phyloP scores from a whole-genome alignment of 2,113 vertebrate species.

The Paramormyrops kingsleyae region DNA sequence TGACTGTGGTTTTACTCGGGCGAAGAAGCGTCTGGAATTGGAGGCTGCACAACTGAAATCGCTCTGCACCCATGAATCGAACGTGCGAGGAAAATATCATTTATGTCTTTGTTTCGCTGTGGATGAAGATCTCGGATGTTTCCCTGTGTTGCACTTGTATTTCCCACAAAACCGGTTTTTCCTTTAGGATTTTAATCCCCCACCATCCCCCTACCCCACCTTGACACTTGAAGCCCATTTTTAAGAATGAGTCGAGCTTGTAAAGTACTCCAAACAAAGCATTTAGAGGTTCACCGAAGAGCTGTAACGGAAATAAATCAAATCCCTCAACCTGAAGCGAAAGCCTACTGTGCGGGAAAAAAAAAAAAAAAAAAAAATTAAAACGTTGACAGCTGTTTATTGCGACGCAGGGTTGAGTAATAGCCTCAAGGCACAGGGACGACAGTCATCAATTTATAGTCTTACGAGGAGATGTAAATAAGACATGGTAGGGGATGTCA shows the following conservation, averaged over 20 bases:
- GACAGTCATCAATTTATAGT: constrained; percentile 64
- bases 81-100: neutral
- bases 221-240: neutral
- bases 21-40: neutral
- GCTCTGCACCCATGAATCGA: neutral
- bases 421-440: constrained; percentile 48
- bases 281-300: constrained; percentile 50
- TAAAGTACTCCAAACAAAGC: constrained; percentile 44
- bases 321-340: constrained; percentile 48
- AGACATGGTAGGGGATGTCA: constrained; percentile 57
- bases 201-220: neutral
- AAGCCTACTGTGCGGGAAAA: constrained; percentile 37
- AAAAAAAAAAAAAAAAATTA: constrained; percentile 25
- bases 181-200: neutral
- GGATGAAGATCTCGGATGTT: neutral
- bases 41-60: neutral
- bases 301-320: constrained; percentile 52
- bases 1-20: constrained; percentile 11
- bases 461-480: constrained; percentile 59
- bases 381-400: constrained; percentile 55
- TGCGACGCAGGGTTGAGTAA: constrained; percentile 45
- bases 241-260: constrained; percentile 23
- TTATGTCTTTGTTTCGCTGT: neutral
- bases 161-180: neutral
- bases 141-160: neutral